A percentile compares a stretch with the other conserved stretches of the same genome.
phyloP scores from a whole-genome alignment of 2,797 vertebrate genomes.

The Sebastes itinus region DNA sequence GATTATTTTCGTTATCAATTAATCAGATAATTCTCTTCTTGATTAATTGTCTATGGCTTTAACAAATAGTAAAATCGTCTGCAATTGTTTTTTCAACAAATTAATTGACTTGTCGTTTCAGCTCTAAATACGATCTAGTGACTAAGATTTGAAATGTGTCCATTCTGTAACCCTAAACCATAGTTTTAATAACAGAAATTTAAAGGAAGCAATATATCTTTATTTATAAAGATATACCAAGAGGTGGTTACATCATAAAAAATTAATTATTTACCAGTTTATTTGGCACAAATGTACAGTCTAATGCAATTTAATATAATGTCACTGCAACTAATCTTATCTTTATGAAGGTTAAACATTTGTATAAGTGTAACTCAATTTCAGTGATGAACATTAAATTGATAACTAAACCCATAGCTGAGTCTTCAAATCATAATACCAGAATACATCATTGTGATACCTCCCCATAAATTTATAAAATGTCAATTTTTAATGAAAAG shows the following conservation, averaged over 20 bases:
- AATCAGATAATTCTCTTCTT: background rate
- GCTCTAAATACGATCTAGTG: background rate
- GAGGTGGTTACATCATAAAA: background rate
- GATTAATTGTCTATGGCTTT: background rate
- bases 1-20: background rate
- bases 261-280: background rate
- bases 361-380: background rate
- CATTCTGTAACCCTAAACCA: background rate
- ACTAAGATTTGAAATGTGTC: background rate
- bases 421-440: background rate
- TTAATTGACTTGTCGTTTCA: background rate
- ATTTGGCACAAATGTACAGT: background rate
- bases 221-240: background rate
- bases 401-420: background rate
- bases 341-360: background rate
- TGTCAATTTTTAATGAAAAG: background rate
- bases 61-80: background rate
- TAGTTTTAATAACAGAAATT: background rate
- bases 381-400: background rate
- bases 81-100: background rate
- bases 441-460: background rate
- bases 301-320: background rate
- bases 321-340: background rate
- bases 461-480: background rate
- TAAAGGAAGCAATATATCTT: background rate